Evolutionary conservation across 2,888 invertebrate genomes (phyloP).

Genomic region (Agriopis leucophaearia): DNA sequence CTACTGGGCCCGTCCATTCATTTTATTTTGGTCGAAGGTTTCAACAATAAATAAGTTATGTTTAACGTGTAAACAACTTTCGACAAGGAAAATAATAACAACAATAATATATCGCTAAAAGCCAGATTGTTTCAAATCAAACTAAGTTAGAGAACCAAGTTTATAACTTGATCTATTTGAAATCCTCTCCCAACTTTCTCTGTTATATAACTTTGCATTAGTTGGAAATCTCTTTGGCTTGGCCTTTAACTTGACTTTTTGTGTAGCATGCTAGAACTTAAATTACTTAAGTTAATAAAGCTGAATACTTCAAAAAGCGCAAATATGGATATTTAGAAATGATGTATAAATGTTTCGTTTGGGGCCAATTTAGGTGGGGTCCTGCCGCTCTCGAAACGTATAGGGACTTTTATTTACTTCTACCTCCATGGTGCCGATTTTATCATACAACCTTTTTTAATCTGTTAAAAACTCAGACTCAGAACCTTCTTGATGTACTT

Average conservation of each 20-base stretch:
- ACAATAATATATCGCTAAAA: background rate
- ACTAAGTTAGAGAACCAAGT: conserved; percentile 3
- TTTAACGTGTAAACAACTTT: background rate
- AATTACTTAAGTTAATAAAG: conserved; percentile 17
- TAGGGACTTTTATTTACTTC: no score
- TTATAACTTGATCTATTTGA: conserved; percentile 13
- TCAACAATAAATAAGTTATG: background rate
- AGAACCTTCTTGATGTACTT: no score
- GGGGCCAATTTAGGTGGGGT: no score
- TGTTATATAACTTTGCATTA: conserved; percentile 12
- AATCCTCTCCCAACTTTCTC: conserved; percentile 14
- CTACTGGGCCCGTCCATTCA: no score
- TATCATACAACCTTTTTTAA: no score
- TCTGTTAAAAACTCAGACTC: no score
- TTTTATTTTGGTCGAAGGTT: no score
- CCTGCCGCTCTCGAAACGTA: no score
- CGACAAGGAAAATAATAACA: background rate
- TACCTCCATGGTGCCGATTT: no score
- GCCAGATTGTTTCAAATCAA: conserved; percentile 5
- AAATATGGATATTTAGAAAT: no score
- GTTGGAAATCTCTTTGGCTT: conserved; percentile 12
- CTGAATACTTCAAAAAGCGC: no score
- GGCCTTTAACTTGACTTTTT: conserved; percentile 8
- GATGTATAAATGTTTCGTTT: no score
- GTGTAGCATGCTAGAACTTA: conserved; percentile 7